A percentile compares a stretch with the other conserved stretches of the same genome.
phyloP scores from a whole-genome alignment of 2,888 invertebrate species.

The Steromphala cineraria region DNA sequence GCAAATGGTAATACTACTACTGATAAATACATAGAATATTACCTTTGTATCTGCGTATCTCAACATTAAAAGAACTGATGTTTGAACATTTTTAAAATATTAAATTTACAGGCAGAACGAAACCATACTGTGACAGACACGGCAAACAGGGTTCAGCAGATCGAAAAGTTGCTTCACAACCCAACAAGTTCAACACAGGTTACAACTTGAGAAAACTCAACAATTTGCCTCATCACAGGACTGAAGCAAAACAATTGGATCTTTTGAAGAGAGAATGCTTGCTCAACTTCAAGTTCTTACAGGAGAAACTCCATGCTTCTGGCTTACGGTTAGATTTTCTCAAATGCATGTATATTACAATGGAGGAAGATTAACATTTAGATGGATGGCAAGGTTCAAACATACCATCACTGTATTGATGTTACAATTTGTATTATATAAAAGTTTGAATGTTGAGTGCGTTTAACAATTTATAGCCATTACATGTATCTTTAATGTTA shows the following conservation, averaged over 20 bases:
- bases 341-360: no score
- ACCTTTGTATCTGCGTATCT: no score
- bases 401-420: no score
- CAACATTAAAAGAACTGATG: no score
- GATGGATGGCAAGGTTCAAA: no score
- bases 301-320: constrained; percentile 54
- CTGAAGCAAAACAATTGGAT: constrained; percentile 46
- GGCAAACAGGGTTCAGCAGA: constrained; percentile 49
- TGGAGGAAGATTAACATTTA: no score
- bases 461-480: no score
- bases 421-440: no score
- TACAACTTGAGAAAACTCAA: constrained; percentile 66
- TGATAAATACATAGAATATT: no score
- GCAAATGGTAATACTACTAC: constrained; percentile 47
- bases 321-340: constrained; percentile 49
- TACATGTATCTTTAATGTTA: no score
- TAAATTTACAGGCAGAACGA: constrained; percentile 54
- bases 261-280: constrained; percentile 60
- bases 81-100: no score
- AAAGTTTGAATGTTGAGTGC: no score
- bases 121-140: constrained; percentile 56
- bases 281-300: constrained; percentile 63
- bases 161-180: constrained; percentile 61
- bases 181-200: constrained; percentile 51
- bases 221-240: constrained; percentile 65